A percentile compares a stretch with the other conserved stretches of the same genome.
phyloP scores from a whole-genome alignment of 2,888 invertebrate species.

The Lasioglossum calceatum region DNA sequence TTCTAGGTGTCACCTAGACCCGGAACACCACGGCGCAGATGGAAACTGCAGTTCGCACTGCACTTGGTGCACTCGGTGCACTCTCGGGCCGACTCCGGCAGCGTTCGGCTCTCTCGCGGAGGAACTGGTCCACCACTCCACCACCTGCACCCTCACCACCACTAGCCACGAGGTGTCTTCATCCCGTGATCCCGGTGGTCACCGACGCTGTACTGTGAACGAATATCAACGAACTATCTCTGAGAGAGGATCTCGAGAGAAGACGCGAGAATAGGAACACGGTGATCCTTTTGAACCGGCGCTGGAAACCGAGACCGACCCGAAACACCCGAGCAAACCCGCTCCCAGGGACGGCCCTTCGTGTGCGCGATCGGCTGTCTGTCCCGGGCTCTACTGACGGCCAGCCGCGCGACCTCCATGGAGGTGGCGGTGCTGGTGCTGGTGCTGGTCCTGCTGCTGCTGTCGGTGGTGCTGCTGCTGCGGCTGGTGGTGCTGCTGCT shows the following conservation, averaged over 20 bases:
- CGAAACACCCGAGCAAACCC: slow-evolving; percentile 40
- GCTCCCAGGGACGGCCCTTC: slow-evolving; percentile 64
- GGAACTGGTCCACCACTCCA: slow-evolving; percentile 53
- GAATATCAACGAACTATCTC: neutral
- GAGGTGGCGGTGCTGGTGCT: slow-evolving; percentile 63
- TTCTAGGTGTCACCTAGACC: neutral
- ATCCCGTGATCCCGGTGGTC: slow-evolving; percentile 11
- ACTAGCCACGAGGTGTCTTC: slow-evolving; percentile 61
- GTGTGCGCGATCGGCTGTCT: slow-evolving; percentile 73
- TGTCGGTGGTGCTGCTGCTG: slow-evolving; percentile 35
- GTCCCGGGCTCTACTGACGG: slow-evolving; percentile 79
- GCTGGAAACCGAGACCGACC: slow-evolving; percentile 23
- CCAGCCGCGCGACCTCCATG: slow-evolving; percentile 73
- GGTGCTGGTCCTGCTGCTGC: slow-evolving; percentile 52
- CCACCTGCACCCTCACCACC: slow-evolving; percentile 55
- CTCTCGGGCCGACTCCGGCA: slow-evolving; percentile 26
- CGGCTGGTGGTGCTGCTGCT: slow-evolving; percentile 52
- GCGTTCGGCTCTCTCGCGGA: slow-evolving; percentile 45
- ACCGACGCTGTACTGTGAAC: neutral
- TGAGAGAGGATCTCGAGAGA: neutral
- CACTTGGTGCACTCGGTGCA: slow-evolving; percentile 29
- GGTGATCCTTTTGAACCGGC: neutral
- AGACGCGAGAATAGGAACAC: neutral
- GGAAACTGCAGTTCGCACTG: slow-evolving; percentile 37
- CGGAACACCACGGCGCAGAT: slow-evolving; percentile 31